A percentile compares a stretch with the other conserved stretches of the same genome.
phyloP scores from a whole-genome alignment of 2,113 vertebrate genomes.

The Heterochromis multidens region DNA sequence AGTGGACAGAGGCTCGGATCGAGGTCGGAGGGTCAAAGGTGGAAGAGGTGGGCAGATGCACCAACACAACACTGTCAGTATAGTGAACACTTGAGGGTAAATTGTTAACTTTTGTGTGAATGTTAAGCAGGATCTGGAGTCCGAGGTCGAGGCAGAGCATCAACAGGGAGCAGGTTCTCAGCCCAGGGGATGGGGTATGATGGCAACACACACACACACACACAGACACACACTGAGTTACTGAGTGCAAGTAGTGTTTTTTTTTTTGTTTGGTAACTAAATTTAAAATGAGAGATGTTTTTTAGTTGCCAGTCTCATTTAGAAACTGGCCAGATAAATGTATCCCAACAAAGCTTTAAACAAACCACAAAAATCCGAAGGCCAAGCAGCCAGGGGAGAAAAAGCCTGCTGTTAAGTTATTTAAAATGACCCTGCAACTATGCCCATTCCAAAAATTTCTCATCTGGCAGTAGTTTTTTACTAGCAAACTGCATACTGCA shows the following conservation, averaged over 20 bases:
- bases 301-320: not conserved
- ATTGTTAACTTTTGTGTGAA: not conserved
- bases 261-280: not conserved
- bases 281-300: too few species aligned
- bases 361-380: not conserved
- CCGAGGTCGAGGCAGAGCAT: constrained; percentile 86
- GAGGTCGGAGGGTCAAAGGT: constrained; percentile 82
- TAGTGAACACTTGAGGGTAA: not conserved
- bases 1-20: constrained; percentile 85
- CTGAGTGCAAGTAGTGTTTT: not conserved
- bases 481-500: not conserved
- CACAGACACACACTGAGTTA: not conserved
- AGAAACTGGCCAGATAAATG: not conserved
- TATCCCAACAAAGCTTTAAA: not conserved
- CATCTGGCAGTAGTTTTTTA: not conserved
- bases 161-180: constrained; percentile 88
- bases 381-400: not conserved
- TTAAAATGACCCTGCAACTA: not conserved
- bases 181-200: constrained; percentile 95
- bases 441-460: not conserved
- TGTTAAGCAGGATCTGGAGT: constrained; percentile 81
- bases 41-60: constrained; percentile 81
- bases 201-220: not conserved
- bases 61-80: not conserved
- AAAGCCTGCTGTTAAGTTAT: not conserved